phyloP scores from a whole-genome alignment of 1,140 invertebrate genomes.

The Pemphigus obesinymphae region DNA sequence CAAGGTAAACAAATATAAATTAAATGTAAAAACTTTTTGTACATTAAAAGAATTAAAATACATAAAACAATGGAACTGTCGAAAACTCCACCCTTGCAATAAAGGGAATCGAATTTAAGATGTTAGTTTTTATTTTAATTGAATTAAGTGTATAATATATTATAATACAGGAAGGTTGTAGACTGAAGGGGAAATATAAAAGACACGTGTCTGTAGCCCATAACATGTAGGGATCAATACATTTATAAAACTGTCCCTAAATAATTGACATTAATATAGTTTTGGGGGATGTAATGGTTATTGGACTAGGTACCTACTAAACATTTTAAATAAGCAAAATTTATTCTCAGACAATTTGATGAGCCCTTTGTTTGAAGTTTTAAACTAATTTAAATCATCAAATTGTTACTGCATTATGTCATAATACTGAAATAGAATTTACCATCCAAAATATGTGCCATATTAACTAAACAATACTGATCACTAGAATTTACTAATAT shows the following conservation, averaged over 20 bases:
- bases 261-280: background rate
- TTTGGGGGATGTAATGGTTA: background rate
- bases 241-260: constrained; percentile 15
- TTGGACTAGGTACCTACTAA: background rate
- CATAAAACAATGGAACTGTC: background rate
- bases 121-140: constrained; percentile 20
- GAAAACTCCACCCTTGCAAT: background rate
- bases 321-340: background rate
- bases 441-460: background rate
- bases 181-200: background rate
- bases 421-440: background rate
- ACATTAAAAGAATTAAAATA: background rate
- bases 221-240: constrained; percentile 15
- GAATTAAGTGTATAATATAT: background rate
- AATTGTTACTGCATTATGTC: background rate
- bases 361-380: background rate
- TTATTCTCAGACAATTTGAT: background rate
- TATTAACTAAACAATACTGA: background rate
- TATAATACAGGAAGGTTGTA: background rate
- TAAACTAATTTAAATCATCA: background rate
- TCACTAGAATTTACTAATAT: background rate
- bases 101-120: background rate
- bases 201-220: background rate
- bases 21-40: background rate
- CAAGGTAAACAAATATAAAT: background rate